Base-by-base conservation (phyloP, 2,113 vertebrate genomes). In the Lepus americanus region DNA sequence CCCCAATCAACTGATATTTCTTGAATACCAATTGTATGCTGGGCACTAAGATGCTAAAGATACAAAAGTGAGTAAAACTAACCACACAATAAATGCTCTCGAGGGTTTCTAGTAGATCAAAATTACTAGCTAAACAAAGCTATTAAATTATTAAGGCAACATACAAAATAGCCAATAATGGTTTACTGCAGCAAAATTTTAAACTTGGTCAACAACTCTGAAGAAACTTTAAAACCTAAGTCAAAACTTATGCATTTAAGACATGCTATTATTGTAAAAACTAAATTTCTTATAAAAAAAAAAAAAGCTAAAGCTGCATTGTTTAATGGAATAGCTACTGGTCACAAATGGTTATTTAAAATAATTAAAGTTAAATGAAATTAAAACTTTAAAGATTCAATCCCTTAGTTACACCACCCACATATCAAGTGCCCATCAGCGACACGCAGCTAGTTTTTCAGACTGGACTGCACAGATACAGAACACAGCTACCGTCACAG, bases 111-210 rank as follows among this genome's bases (percentile, higher is more conserved):
- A 66, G 33, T 64, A 9, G n/a, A 88, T 25, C 5, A 77, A 91
- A 86, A 89, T 72, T 81, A 84, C 2, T 89, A 44, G n/a, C 80
- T 88, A 93, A 90, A 70, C 31, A 74, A 96, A 96, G 33, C 63
- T 90, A 92, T 17, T 55, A 20, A 78, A 77, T 76, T 66, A 96
- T n/a, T 33, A 83, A 23, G 39, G 55, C 6, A 82, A 83, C 31
- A 85, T 44, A 91, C 39, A 27, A 94, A 39, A 87, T 8, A 74
- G 27, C 27, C 63, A 88, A 90, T 53, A 77, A n/a, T 92, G 12
- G 33, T 78, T 88, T 77, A 16, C 29, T 80, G 74, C 9, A 70
- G 29, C 4, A 87, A 55, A 83, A 33, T 79, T 81, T 94, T 55
- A 92, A 89, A 94, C 16, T 31, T 73, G 27, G 9, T 51, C 20